A percentile compares a stretch with the other conserved stretches of the same genome.
These are phyloP conservation scores for Thalassoma bifasciatum DNA, from an alignment of 2,113 vertebrate genomes.

Conservation along the genomic window DNA sequence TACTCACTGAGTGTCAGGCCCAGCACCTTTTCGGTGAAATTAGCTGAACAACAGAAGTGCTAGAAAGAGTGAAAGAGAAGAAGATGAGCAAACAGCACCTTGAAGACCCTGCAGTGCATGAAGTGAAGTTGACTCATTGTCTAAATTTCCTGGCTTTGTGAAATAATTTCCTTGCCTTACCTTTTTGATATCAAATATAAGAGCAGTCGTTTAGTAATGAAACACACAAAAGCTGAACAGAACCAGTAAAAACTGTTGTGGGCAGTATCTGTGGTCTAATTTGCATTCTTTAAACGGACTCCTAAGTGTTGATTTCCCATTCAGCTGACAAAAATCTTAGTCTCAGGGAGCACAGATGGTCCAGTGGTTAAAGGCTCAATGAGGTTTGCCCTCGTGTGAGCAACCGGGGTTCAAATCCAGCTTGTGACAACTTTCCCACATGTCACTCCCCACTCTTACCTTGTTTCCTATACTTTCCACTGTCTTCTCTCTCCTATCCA, in stretches of 20 bases:
- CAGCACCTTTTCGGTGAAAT: conserved; percentile 60
- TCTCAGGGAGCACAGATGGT: no score
- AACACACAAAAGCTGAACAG: no score
- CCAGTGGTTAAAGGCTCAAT: no score
- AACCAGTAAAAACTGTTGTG: neutral
- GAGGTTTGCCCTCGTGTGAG: no score
- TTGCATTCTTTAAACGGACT: neutral
- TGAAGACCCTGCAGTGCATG: conserved; percentile 7
- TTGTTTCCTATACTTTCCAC: no score
- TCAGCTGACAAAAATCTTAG: neutral
- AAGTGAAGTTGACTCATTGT: conserved; percentile 9
- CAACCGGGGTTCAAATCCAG: no score
- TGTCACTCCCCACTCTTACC: no score
- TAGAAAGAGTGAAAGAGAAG: conserved; percentile 49
- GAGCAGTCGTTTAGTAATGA: no score
- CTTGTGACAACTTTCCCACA: no score
- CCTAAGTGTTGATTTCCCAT: neutral
- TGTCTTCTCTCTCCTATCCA: no score
- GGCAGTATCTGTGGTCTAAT: neutral
- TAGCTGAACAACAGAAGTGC: conserved; percentile 49
- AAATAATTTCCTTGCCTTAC: neutral
- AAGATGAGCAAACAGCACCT: conserved; percentile 36
- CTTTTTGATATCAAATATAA: neutral
- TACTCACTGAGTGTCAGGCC: conserved; percentile 55
- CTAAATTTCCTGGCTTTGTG: neutral